Base-by-base conservation (phyloP, 2,797 vertebrate species). In the Gymnodraco acuticeps region DNA sequence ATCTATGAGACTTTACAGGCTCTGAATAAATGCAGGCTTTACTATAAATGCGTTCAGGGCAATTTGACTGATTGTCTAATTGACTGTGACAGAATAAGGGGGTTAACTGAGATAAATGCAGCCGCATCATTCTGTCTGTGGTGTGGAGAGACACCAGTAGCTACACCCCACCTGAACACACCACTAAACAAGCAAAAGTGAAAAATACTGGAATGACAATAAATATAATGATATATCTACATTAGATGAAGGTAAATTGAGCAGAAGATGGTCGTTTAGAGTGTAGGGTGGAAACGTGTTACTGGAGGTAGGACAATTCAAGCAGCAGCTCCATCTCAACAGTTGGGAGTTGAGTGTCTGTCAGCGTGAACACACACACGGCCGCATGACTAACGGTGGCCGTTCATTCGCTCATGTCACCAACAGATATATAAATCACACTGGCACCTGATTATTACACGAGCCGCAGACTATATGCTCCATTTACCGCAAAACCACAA, bases 381-480 rank as follows among this genome's bases (percentile, higher is more conserved):
- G 42, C 45, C 38, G 4, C 14, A 20, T 76, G 87, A 86, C 76
- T 78, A 70, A 86, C 78, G 55, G 75, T 50, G 79, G 55, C 56
- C 17, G 76, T 75, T 90, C 71, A 77, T 81, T 87, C 87, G 82
- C 66, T 73, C 76, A 59, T 84, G 87, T 93, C 92, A 91, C 85
- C 88, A 89, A 61, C 54, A 88, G 80, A 91, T 77, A 74, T 73
- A 73, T 73, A 81, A 90, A 82, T 86, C 82, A 84, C 73, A 62
- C 73, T 86, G 80, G 69, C 87, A 86, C 71, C 83, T 92, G 92
- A 95, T 94, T 93, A 93, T 94, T 87, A 60, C 70, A 83, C 78
- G 59, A 85, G 76, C 88, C 76, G 91, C 81, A 76, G 64, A 77
- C 72, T 77, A 16, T 47, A 70, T 59, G 91, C 89, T 86, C 84